phyloP scores from a whole-genome alignment of 2,113 vertebrate genomes.

The Cairina moschata region DNA sequence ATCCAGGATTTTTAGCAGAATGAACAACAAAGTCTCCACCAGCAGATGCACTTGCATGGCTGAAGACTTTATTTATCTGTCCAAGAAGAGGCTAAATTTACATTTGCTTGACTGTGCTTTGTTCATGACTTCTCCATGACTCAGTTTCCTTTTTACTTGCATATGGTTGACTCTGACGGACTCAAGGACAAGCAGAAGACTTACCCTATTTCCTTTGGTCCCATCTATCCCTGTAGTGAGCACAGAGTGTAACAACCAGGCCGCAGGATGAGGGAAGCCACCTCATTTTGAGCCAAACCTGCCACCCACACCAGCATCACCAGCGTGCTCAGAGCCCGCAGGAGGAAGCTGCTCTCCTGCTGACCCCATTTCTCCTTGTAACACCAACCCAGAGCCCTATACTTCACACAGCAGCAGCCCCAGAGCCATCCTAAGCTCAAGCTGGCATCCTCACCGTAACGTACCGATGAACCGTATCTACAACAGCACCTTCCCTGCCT shows the following conservation, averaged over 20 bases:
- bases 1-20: background rate
- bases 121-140: background rate
- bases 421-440: background rate
- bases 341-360: background rate
- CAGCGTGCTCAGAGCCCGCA: background rate
- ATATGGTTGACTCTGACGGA: background rate
- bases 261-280: background rate
- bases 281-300: background rate
- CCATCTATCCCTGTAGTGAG: background rate
- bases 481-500: background rate
- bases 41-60: background rate
- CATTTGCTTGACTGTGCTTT: background rate
- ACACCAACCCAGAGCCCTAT: accelerated
- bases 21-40: background rate
- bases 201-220: background rate
- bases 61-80: background rate
- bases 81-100: background rate
- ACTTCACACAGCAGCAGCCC: accelerated
- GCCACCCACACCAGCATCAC: background rate
- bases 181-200: background rate
- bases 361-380: background rate
- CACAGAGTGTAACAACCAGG: background rate
- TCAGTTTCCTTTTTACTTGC: conserved; percentile 3
- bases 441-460: accelerated
- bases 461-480: background rate